Conservation (phyloP, 2,888 invertebrate genomes). For the Rosalia funebris region DNA sequence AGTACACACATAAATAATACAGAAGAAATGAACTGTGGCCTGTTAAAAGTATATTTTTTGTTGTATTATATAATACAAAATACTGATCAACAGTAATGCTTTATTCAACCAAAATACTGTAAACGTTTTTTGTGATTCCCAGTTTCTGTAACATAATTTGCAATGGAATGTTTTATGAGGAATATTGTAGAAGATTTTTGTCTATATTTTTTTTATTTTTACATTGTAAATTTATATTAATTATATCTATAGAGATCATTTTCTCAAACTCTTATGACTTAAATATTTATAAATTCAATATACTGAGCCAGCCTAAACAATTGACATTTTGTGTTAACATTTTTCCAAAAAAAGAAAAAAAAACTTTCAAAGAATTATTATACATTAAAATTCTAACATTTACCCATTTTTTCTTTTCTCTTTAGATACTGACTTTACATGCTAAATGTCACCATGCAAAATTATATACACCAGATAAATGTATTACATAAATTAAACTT, state of each 20-base stretch:
- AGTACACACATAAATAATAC: constrained; percentile 59
- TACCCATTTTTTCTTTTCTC: too few relatives aligned
- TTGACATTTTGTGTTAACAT: too few relatives aligned
- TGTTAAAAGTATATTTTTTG: constrained; percentile 32
- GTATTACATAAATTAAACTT: too few relatives aligned
- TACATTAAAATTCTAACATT: too few relatives aligned
- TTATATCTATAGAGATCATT: constrained; percentile 25
- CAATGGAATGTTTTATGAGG: constrained; percentile 35
- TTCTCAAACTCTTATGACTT: constrained; percentile 20
- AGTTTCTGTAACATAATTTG: constrained; percentile 4
- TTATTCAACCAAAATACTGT: constrained; percentile 42
- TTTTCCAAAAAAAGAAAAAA: too few relatives aligned
- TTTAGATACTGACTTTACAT: too few relatives aligned
- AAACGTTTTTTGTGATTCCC: constrained; percentile 14
- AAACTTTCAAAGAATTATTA: too few relatives aligned
- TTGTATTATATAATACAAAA: constrained; percentile 29
- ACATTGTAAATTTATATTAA: constrained; percentile 14
- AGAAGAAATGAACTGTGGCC: constrained; percentile 50
- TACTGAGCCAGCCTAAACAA: too few relatives aligned
- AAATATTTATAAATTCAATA: constrained; percentile 10
- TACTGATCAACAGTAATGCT: constrained; percentile 37
- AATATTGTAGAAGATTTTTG: constrained; percentile 24
- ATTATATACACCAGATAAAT: too few relatives aligned
- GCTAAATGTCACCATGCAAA: too few relatives aligned
- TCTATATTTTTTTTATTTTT: constrained; percentile 12